Evolutionary conservation across 2,113 vertebrate species (phyloP).

Genomic region (Chitala chitala): DNA sequence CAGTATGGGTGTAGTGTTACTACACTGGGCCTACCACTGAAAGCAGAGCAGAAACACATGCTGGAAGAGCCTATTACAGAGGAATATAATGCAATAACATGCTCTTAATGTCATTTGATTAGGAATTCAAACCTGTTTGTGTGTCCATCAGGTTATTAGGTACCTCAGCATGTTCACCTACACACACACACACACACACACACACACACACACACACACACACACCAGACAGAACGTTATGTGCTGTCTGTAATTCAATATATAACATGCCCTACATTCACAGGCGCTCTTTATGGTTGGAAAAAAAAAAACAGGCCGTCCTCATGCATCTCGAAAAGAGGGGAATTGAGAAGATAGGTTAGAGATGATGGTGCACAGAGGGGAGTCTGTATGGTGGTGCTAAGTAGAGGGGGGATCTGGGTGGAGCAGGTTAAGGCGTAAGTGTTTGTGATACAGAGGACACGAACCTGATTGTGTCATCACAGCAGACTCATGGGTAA

Average conservation of each 20-base stretch:
- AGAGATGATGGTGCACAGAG: background rate
- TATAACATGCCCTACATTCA: background rate
- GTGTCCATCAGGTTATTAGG: background rate
- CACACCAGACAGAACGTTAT: background rate
- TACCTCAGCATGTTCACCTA: background rate
- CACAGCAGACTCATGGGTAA: too few relatives aligned
- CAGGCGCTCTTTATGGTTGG: background rate
- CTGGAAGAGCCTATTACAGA: background rate
- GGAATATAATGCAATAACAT: conserved; percentile 4
- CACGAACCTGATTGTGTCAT: too few relatives aligned
- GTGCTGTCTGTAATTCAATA: background rate
- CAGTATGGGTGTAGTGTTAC: background rate
- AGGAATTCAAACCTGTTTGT: background rate
- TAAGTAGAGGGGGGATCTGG: background rate
- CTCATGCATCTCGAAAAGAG: background rate
- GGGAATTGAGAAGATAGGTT: too few relatives aligned
- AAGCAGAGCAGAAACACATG: background rate
- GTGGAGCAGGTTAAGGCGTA: too few relatives aligned
- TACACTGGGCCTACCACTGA: conserved; percentile 4
- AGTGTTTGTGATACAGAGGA: too few relatives aligned
- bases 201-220: background rate
- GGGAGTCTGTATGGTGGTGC: background rate
- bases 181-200: too few relatives aligned
- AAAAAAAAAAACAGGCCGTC: conserved; percentile 3
- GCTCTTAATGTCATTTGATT: background rate